These are phyloP conservation scores for Synanthedon vespiformis DNA, from an alignment of 2,888 invertebrate species.

Conservation along the genomic window DNA sequence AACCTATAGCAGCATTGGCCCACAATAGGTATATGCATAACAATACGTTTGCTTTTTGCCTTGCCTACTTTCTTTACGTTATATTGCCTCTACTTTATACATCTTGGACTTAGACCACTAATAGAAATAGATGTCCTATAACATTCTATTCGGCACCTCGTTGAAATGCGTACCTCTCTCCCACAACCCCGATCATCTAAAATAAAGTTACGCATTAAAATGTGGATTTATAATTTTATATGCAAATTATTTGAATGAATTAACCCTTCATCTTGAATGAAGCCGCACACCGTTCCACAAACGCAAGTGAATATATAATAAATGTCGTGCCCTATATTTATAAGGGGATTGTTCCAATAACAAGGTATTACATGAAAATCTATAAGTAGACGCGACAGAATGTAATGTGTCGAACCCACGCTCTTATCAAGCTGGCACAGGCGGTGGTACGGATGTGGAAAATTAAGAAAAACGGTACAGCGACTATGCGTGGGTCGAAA, in stretches of 20 bases:
- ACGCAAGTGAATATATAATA: background rate
- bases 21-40: too few relatives aligned
- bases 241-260: background rate
- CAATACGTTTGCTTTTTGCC: too few relatives aligned
- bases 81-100: too few relatives aligned
- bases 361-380: background rate
- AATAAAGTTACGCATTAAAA: background rate
- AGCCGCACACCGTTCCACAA: background rate
- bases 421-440: constrained; percentile 29
- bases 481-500: constrained; percentile 4
- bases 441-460: constrained; percentile 1
- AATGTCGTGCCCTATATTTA: background rate
- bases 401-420: constrained; percentile 13
- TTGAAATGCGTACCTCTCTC: too few relatives aligned
- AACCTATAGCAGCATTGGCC: too few relatives aligned
- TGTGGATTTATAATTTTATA: background rate
- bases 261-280: background rate
- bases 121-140: too few relatives aligned
- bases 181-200: too few relatives aligned
- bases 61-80: too few relatives aligned
- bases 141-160: too few relatives aligned
- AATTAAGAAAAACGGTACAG: constrained; percentile 1
- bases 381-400: constrained; percentile 2
- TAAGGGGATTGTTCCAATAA: background rate
- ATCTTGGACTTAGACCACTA: too few relatives aligned